Conservation (phyloP, 2,888 invertebrate genomes). For the Tenthredo livida region DNA sequence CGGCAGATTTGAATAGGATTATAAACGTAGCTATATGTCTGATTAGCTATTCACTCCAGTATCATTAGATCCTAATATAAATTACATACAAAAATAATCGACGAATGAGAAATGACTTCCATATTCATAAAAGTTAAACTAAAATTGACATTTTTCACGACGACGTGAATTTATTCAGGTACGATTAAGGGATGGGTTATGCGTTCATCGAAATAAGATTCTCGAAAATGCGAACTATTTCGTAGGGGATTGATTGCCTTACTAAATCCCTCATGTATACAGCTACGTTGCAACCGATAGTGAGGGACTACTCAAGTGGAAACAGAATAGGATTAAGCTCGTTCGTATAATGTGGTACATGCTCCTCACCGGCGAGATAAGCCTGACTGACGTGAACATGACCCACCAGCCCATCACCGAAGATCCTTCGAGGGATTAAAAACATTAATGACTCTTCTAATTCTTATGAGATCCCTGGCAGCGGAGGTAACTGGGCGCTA, state of each 20-base stretch:
- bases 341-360: constrained; percentile 38
- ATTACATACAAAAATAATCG: background rate
- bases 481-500: constrained; percentile 1
- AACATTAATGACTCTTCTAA: constrained; percentile 45
- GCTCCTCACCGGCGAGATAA: constrained; percentile 39
- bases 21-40: background rate
- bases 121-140: background rate
- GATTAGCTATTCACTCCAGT: constrained; percentile 16
- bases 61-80: background rate
- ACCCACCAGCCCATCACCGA: constrained; percentile 34
- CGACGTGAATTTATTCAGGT: background rate
- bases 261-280: constrained; percentile 17
- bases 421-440: constrained; percentile 23
- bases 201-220: background rate
- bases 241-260: constrained; percentile 12
- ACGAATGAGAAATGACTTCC: background rate
- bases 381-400: constrained; percentile 48
- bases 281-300: constrained; percentile 37
- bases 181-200: background rate
- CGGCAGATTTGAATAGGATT: constrained; percentile 15
- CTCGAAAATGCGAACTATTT: background rate
- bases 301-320: constrained; percentile 24
- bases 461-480: background rate
- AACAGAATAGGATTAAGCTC: constrained; percentile 45
- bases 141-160: background rate